Percentiles rank a stretch among this genome's conserved stretches.
phyloP scores from a whole-genome alignment of 2,888 invertebrate genomes.

The Alsophila aescularia region DNA sequence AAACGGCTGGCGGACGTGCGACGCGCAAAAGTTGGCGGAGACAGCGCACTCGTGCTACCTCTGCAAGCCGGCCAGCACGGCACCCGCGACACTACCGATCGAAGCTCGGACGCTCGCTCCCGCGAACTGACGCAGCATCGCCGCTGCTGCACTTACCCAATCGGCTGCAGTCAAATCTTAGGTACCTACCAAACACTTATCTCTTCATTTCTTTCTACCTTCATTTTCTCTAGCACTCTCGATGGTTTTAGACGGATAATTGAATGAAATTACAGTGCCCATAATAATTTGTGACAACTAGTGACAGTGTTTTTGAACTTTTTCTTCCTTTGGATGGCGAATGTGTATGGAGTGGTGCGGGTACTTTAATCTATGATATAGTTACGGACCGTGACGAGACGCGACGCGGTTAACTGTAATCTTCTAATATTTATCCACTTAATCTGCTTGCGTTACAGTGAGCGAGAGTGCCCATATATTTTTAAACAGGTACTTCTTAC shows the following conservation, averaged over 20 bases:
- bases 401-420: no score
- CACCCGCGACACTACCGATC: conserved; percentile 33
- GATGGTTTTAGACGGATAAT: background rate
- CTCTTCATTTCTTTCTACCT: conserved; percentile 5
- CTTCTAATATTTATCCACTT: no score
- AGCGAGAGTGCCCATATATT: no score
- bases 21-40: conserved; percentile 65
- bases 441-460: no score
- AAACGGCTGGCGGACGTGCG: conserved; percentile 63
- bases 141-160: conserved; percentile 32
- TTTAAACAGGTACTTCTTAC: no score
- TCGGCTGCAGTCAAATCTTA: conserved; percentile 24
- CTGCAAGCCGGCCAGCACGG: conserved; percentile 59
- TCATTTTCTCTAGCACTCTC: background rate
- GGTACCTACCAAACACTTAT: conserved; percentile 15
- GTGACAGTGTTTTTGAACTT: conserved; percentile 17
- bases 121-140: conserved; percentile 27
- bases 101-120: conserved; percentile 21
- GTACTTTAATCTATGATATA: background rate
- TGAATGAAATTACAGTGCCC: background rate
- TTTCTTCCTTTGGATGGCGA: conserved; percentile 4
- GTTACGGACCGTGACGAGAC: no score
- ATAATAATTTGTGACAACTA: background rate
- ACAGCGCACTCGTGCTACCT: conserved; percentile 59
- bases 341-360: background rate